Conservation (phyloP, 2,113 vertebrate genomes). For the Notiomystis cincta region DNA sequence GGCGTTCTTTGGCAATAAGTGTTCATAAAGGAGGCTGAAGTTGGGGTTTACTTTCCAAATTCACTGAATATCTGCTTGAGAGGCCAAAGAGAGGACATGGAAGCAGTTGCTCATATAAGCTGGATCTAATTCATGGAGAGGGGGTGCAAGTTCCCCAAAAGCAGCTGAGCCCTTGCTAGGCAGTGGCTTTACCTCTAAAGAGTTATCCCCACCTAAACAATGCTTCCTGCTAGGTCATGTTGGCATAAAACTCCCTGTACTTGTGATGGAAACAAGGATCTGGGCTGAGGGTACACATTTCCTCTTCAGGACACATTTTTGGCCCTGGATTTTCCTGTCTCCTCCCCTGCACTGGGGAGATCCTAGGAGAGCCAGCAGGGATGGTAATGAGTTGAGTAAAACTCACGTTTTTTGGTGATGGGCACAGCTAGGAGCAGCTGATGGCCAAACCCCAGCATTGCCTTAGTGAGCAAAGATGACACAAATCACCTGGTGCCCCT, state of each 20-base stretch:
- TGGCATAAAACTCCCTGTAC: background rate
- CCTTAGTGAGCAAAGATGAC: background rate
- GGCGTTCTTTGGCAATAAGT: background rate
- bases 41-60: background rate
- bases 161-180: background rate
- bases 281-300: background rate
- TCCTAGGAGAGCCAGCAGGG: background rate
- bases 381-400: background rate
- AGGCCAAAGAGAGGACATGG: background rate
- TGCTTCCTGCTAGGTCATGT: background rate
- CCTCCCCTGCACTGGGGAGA: fast-evolving
- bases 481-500: fast-evolving
- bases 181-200: background rate
- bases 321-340: background rate
- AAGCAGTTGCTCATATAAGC: background rate
- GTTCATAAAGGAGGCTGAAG: background rate
- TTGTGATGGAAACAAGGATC: background rate
- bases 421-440: background rate
- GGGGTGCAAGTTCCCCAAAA: background rate
- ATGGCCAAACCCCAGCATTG: background rate
- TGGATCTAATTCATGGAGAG: background rate
- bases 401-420: fast-evolving
- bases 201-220: background rate
- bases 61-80: background rate
- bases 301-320: background rate